Percentiles rank a stretch among this genome's conserved stretches.
These are phyloP conservation scores for Ochotona princeps DNA, from an alignment of 2,113 vertebrate species.

Conservation along the genomic window DNA sequence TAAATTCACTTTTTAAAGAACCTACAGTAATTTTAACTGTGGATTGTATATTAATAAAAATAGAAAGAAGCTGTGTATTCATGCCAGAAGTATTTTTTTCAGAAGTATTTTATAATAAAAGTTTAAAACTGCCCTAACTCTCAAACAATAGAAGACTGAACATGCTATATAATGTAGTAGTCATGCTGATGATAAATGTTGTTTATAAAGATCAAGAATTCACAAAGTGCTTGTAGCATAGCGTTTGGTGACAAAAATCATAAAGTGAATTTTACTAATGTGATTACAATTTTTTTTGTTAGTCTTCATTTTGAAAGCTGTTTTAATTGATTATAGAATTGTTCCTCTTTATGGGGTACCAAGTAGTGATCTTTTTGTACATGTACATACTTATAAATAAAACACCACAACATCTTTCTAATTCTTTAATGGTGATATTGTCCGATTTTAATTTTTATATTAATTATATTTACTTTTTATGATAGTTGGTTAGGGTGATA, in stretches of 20 bases:
- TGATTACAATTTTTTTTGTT: background rate
- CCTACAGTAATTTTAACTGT: constrained; percentile 33
- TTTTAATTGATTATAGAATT: too few species aligned
- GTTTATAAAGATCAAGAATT: background rate
- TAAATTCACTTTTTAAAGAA: constrained; percentile 5
- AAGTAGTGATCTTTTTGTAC: too few species aligned
- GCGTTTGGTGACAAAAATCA: background rate
- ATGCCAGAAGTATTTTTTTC: constrained; percentile 7
- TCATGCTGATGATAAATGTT: background rate
- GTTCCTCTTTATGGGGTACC: too few species aligned
- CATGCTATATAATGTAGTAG: background rate
- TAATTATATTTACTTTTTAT: too few species aligned
- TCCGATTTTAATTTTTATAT: too few species aligned
- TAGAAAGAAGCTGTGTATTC: background rate
- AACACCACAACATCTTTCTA: too few species aligned
- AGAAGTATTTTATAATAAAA: constrained; percentile 36
- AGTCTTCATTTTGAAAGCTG: background rate
- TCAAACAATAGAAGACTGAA: background rate
- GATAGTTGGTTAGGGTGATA: too few species aligned
- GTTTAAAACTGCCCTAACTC: background rate
- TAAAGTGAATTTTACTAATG: background rate
- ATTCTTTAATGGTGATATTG: too few species aligned
- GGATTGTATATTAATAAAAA: background rate
- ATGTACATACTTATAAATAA: too few species aligned
- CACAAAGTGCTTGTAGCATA: background rate